Evolutionary conservation across 2,797 vertebrate species (phyloP), one percentile per base, ranked within the genome.

Genomic region (Siniperca scherzeri): DNA sequence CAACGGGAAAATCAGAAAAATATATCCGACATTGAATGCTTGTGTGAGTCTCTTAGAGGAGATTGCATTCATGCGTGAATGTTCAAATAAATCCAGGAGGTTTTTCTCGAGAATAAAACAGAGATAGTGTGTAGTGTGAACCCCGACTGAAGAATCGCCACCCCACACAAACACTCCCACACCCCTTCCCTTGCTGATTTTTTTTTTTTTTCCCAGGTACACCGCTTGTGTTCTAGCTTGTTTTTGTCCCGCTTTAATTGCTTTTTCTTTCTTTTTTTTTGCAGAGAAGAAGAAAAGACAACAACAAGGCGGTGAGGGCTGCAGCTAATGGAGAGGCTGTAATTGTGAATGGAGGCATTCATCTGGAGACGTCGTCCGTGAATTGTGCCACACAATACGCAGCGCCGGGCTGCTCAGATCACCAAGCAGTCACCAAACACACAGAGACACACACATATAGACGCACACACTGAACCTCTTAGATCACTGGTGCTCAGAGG

Each of bases 341-440:
- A 92, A 94, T 93, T 94, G 93, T 95, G 93, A 95, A 95, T 94
- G 94, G 93, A 93, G 82, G 92, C 93, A 95, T 95, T 95, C 93
- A 94, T 93, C 92, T 94, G 88, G 90, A 95, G 93, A 94, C 91
- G 85, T 88, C 73, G 89, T 91, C 92, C 81, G 80, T 94, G 93
- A 95, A 95, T 94, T 93, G 90, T 74, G 64, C 86, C 71, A 52
- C 91, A 95, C 94, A 95, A 95, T 93, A 86, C 82, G 83, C 89
- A 82, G 87, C 81, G 65, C 87, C 81, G 84, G 79, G 91, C 94
- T 92, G 92, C 94, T 94, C 94, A 94, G 91, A 95, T 95, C 93
- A 93, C 90, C 93, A 87, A 88, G 86, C 65, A 89, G 87, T 87
- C 89, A 89, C 87, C 76, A 82, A 80, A 76, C 85, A 86, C 89